Percentiles rank a stretch among this genome's conserved stretches.
Conservation (phyloP, 2,888 invertebrate genomes). For the Abrostola triplasia region DNA sequence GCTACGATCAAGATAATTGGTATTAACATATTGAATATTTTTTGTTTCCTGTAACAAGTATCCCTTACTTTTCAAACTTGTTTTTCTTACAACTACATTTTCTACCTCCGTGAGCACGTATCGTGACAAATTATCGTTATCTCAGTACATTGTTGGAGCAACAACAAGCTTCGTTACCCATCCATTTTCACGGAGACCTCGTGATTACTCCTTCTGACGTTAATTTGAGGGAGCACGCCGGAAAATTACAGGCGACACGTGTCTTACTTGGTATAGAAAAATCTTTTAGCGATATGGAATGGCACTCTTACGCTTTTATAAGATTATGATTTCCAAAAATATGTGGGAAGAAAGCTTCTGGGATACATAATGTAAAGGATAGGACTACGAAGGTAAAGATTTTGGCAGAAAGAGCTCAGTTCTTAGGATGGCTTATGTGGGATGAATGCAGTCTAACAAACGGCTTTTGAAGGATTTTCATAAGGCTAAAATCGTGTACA, state of each 20-base stretch:
- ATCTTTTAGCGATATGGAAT: conserved; percentile 15
- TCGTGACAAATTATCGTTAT: conserved; percentile 38
- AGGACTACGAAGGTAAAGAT: too few species aligned
- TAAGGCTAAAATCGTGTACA: too few species aligned
- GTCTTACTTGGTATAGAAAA: conserved; percentile 37
- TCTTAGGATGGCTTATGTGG: too few species aligned
- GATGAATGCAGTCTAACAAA: too few species aligned
- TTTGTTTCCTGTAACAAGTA: not conserved
- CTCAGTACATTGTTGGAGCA: conserved; percentile 7
- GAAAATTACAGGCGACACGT: conserved; percentile 59
- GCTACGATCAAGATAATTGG: too few species aligned
- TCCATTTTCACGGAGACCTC: conserved; percentile 58
- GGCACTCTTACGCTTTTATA: not conserved
- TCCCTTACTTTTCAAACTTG: not conserved
- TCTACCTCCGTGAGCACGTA: conserved; percentile 1
- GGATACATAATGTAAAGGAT: too few species aligned
- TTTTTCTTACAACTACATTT: not conserved
- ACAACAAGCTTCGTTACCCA: conserved; percentile 49
- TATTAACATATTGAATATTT: not conserved
- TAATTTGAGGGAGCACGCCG: conserved; percentile 61
- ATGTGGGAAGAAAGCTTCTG: too few species aligned
- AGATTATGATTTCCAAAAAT: too few species aligned
- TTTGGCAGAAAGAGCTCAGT: too few species aligned
- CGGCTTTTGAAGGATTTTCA: too few species aligned
- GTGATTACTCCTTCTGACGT: conserved; percentile 45